Evolutionary conservation across 2,888 invertebrate genomes (phyloP), one percentile per base, ranked within the genome.

Genomic region (Scaeva pyrastri): DNA sequence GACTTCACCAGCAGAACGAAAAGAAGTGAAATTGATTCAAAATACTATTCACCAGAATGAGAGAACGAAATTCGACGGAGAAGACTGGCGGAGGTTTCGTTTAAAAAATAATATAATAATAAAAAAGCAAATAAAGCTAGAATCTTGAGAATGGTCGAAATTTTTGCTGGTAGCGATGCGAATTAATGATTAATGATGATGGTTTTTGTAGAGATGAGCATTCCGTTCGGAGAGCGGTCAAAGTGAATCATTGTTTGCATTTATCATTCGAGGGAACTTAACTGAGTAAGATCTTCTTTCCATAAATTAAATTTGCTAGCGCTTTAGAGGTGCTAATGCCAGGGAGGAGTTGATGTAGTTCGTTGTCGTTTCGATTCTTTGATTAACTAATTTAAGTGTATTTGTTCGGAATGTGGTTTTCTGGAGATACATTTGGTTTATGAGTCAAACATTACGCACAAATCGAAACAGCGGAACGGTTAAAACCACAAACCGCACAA

Each of bases 101-200:
- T 19, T n/a, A 10, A 23, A 0, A 26, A 26, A 6, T 23, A 56
- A 77, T 73, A 76, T 72, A 56, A 77, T 73, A 76, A 72, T 77
- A 74, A 76, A 84, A 48, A 50, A 21, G 43, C 64, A 79, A 80
- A 84, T 75, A 85, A 80, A 76, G 76, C 80, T 85, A 85, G 76
- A 64, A 85, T 72, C 81, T 55, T 66, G 41, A 74, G n/a, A 45
- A 50, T 68, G 71, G 50, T 58, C 8, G 80, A 60, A 81, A 19
- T 62, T 74, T 72, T 52, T 45, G 81, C 82, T 86, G 77, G 82
- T 86, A 86, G 86, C 86, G 72, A 68, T 50, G 66, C 64, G 60
- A 58, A 52, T 75, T 71, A 74, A 60, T 86, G 86, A 86, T 86
- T 86, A 78, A 86, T 86, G 86, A 82, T 86, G 82, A 86, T 86